These are phyloP conservation scores for Sebastes baramenuke DNA, from an alignment of 2,797 vertebrate species.

Conservation along the genomic window DNA sequence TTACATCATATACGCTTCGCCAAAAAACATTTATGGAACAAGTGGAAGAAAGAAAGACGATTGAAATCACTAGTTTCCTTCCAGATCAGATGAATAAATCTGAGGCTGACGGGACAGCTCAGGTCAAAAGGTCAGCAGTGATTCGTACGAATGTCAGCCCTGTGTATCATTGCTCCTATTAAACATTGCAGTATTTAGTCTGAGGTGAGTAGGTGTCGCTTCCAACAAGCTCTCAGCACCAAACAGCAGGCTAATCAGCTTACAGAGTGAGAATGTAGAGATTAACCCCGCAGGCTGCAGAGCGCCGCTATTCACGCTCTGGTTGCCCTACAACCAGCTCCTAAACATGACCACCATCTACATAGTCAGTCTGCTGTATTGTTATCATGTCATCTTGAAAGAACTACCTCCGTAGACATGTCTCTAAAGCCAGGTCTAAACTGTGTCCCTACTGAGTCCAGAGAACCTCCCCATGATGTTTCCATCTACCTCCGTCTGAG, in stretches of 20 bases:
- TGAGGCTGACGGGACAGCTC: background rate
- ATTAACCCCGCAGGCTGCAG: constrained; percentile 56
- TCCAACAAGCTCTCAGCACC: constrained; percentile 7
- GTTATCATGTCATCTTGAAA: background rate
- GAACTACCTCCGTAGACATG: background rate
- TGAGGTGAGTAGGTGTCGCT: background rate
- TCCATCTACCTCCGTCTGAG: background rate
- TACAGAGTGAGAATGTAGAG: constrained; percentile 65
- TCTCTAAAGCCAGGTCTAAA: background rate
- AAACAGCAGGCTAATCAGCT: constrained; percentile 71
- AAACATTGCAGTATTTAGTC: background rate
- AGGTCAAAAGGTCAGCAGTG: background rate
- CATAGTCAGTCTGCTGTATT: background rate
- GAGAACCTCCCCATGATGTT: background rate
- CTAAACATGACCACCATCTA: background rate
- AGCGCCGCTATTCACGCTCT: background rate
- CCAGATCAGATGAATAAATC: too few relatives aligned
- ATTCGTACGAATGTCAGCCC: background rate
- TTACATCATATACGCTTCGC: too few relatives aligned
- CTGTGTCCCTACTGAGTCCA: background rate
- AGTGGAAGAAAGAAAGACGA: background rate
- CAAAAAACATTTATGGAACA: too few relatives aligned
- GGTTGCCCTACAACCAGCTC: background rate
- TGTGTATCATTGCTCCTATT: background rate
- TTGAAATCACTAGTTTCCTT: background rate